A percentile compares a stretch with the other conserved stretches of the same genome.
Evolutionary conservation across 2,888 invertebrate genomes (phyloP).

Genomic region (Epinotia demarniana): DNA sequence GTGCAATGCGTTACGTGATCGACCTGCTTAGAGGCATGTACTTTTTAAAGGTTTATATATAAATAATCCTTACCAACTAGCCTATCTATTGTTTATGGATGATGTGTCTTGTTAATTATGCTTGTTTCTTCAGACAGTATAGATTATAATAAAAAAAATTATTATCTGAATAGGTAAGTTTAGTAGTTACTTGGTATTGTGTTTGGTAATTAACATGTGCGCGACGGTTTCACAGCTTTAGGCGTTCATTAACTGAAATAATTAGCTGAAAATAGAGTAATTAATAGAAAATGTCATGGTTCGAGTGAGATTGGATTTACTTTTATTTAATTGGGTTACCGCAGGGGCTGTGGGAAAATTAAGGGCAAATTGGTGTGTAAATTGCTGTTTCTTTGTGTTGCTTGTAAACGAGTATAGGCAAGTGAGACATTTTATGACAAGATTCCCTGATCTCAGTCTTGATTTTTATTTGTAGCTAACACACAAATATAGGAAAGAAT

Average conservation of each 20-base stretch:
- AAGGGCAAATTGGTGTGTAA: neutral
- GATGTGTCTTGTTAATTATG: no score
- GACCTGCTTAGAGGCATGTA: no score
- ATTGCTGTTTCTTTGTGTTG: neutral
- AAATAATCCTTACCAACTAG: no score
- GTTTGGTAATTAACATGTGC: conserved; percentile 30
- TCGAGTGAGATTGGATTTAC: conserved; percentile 15
- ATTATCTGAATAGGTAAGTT: neutral
- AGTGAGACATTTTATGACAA: neutral
- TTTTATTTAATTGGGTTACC: neutral
- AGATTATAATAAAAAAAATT: no score
- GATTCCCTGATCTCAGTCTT: no score
- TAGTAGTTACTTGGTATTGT: neutral
- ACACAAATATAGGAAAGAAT: no score
- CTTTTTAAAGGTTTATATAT: no score
- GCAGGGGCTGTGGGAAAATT: neutral
- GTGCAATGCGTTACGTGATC: no score
- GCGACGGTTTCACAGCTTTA: neutral
- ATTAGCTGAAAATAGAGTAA: conserved; percentile 37
- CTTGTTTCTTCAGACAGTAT: no score
- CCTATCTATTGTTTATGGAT: no score
- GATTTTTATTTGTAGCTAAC: no score
- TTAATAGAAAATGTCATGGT: conserved; percentile 11
- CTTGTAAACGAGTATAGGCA: neutral
- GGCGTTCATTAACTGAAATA: conserved; percentile 9